These are phyloP conservation scores for Phengaris arion DNA, from an alignment of 2,888 invertebrate species.

Conservation along the genomic window DNA sequence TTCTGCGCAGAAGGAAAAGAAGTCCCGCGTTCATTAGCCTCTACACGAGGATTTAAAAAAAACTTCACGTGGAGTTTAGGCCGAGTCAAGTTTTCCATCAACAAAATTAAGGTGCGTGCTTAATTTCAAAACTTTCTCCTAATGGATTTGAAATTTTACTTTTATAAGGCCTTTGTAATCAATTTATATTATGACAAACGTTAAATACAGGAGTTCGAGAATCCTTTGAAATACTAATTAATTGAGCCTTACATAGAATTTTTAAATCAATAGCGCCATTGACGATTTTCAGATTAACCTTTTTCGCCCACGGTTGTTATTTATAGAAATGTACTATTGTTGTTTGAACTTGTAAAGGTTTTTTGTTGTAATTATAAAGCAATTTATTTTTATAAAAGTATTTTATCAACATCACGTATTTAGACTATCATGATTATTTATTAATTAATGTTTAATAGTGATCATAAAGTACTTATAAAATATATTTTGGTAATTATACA, in stretches of 20 bases:
- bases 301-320: background rate
- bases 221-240: slow-evolving; percentile 41
- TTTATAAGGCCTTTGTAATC: slow-evolving; percentile 59
- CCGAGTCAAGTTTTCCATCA: slow-evolving; percentile 72
- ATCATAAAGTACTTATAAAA: no score
- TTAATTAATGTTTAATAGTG: no score
- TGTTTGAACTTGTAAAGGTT: background rate
- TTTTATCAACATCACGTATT: no score
- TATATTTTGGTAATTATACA: no score
- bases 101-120: slow-evolving; percentile 72
- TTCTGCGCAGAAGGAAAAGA: slow-evolving; percentile 51
- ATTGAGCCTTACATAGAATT: slow-evolving; percentile 24
- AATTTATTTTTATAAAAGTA: background rate
- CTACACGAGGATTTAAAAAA: slow-evolving; percentile 48
- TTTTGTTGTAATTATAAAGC: background rate
- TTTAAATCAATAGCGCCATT: background rate
- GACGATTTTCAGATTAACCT: background rate
- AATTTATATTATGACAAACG: slow-evolving; percentile 54
- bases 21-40: slow-evolving; percentile 71
- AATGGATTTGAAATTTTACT: slow-evolving; percentile 75
- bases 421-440: no score
- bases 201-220: slow-evolving; percentile 35
- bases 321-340: background rate
- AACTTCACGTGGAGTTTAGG: slow-evolving; percentile 66
- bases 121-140: slow-evolving; percentile 70